A percentile compares a stretch with the other conserved stretches of the same genome.
These are phyloP conservation scores for Notolepis coatsorum DNA, from an alignment of 2,797 vertebrate species.

Conservation along the genomic window DNA sequence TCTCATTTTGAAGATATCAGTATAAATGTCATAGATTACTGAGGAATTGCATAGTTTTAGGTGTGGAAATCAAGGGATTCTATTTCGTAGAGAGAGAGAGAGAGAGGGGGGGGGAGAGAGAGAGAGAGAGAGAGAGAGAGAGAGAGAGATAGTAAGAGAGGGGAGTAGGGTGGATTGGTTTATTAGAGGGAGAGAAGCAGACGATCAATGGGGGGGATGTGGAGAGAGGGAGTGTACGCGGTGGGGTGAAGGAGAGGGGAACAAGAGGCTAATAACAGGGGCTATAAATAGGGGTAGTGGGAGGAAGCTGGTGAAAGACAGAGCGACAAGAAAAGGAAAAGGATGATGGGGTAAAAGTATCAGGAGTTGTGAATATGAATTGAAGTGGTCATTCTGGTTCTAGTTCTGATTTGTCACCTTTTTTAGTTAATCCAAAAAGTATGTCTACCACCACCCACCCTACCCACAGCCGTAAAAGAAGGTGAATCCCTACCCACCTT, in stretches of 20 bases:
- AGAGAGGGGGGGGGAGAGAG: constrained; percentile 27
- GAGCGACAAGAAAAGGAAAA: neutral
- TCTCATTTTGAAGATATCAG: no score
- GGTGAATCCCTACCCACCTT: no score
- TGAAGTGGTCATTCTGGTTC: no score
- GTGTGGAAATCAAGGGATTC: no score
- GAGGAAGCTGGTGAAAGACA: constrained; percentile 10
- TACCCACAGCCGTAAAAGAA: no score
- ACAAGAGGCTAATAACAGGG: constrained; percentile 37
- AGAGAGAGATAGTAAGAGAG: constrained; percentile 11
- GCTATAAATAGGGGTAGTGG: constrained; percentile 36
- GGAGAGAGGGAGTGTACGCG: constrained; percentile 17
- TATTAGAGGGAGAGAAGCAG: constrained; percentile 18
- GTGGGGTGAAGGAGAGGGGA: constrained; percentile 14
- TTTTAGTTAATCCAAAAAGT: no score
- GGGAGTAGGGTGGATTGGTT: constrained; percentile 5
- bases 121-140: constrained; percentile 25
- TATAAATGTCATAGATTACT: no score
- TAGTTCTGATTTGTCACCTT: no score
- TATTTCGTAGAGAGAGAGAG: neutral
- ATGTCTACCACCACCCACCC: no score
- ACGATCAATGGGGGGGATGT: constrained; percentile 18
- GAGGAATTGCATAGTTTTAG: no score
- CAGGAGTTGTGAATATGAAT: no score
- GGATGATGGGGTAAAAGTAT: neutral